Conservation (phyloP, 1,140 invertebrate genomes). For the Procambarus virginalis region DNA sequence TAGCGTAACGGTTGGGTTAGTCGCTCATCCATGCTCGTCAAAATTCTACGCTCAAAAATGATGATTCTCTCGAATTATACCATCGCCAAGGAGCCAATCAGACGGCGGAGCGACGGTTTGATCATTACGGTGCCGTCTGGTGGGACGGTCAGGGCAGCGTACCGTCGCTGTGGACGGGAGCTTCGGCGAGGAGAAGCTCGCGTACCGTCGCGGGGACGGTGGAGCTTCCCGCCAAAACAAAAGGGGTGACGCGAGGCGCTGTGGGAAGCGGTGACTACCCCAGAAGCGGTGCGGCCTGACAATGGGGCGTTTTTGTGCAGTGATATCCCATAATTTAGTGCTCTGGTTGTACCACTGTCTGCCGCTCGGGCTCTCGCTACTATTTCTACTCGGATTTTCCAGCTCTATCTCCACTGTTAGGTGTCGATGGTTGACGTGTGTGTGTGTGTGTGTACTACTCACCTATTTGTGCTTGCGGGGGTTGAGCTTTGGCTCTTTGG, state of each 20-base stretch:
- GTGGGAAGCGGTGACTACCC: slow-evolving; percentile 17
- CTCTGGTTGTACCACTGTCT: slow-evolving; percentile 16
- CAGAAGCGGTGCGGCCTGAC: slow-evolving; percentile 35
- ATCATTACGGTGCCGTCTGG: too few relatives aligned
- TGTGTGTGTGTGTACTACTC: neutral
- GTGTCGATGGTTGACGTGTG: slow-evolving; percentile 9
- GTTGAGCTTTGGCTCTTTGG: too few relatives aligned
- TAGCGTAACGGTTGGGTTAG: slow-evolving; percentile 18
- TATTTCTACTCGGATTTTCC: slow-evolving; percentile 6
- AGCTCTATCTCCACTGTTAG: neutral
- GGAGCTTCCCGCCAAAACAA: neutral
- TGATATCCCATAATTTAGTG: slow-evolving; percentile 57
- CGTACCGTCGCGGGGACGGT: too few relatives aligned
- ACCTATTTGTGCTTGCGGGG: too few relatives aligned
- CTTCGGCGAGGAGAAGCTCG: too few relatives aligned
- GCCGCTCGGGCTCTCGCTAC: neutral
- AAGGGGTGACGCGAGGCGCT: neutral
- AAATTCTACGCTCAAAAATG: neutral
- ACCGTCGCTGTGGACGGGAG: too few relatives aligned
- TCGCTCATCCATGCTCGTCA: too few relatives aligned
- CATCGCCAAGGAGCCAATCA: too few relatives aligned
- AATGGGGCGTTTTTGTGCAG: slow-evolving; percentile 42
- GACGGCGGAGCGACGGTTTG: too few relatives aligned
- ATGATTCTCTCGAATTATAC: neutral
- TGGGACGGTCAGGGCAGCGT: too few relatives aligned